A percentile compares a stretch with the other conserved stretches of the same genome.
phyloP scores from a whole-genome alignment of 2,797 vertebrate genomes.

The Gymnopithys bicolor region DNA sequence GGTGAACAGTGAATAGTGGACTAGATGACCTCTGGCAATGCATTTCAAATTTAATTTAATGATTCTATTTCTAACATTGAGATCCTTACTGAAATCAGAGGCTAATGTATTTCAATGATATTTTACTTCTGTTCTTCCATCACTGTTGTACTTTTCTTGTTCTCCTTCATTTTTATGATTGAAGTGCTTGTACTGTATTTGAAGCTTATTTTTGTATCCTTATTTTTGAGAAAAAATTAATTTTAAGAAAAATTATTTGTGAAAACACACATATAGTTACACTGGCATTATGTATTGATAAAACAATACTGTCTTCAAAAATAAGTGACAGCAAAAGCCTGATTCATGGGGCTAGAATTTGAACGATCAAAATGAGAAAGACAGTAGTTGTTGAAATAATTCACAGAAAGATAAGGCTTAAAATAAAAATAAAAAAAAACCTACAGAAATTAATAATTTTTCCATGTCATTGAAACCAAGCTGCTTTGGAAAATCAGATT shows the following conservation, averaged over 20 bases:
- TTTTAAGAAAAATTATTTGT: background rate
- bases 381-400: background rate
- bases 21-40: background rate
- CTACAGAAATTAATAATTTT: background rate
- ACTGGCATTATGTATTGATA: fast-evolving
- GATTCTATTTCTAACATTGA: background rate
- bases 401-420: background rate
- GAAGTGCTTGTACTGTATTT: background rate
- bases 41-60: background rate
- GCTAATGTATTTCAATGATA: background rate
- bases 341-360: background rate
- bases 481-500: background rate
- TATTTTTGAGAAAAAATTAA: background rate
- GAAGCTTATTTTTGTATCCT: background rate
- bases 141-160: background rate
- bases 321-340: background rate
- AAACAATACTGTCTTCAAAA: background rate
- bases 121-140: background rate
- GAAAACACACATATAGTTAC: background rate
- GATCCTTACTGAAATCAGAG: background rate
- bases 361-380: background rate
- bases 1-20: fast-evolving
- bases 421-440: background rate
- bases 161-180: background rate
- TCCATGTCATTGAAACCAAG: background rate